These are phyloP conservation scores for Oasisia sp. DNA, from an alignment of 2,888 invertebrate genomes.

Conservation along the genomic window DNA sequence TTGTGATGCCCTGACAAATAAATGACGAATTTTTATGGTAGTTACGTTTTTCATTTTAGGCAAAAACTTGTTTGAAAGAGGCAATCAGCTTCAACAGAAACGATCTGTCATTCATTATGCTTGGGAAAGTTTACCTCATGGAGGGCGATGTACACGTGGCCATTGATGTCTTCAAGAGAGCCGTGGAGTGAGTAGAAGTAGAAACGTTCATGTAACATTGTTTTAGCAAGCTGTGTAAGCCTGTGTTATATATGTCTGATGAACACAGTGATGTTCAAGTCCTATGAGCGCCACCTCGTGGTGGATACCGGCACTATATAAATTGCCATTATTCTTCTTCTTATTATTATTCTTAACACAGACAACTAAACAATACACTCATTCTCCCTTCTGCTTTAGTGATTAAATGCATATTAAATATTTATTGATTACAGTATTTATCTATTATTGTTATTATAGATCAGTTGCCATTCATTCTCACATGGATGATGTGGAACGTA, in stretches of 20 bases:
- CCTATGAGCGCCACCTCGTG: no score
- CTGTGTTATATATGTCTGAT: neutral
- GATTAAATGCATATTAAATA: no score
- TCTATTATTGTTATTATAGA: no score
- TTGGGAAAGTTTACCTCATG: conserved; percentile 76
- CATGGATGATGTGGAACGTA: no score
- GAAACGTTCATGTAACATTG: neutral
- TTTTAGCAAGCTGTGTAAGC: neutral
- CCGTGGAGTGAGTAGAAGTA: conserved; percentile 73
- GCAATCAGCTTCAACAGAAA: conserved; percentile 80
- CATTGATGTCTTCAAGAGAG: conserved; percentile 77
- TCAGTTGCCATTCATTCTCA: no score
- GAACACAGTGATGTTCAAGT: no score
- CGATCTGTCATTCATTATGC: conserved; percentile 77
- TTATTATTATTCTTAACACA: neutral
- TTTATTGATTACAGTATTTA: no score
- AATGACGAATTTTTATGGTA: conserved; percentile 18
- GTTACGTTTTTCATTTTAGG: conserved; percentile 67
- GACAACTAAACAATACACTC: no score
- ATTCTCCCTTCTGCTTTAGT: neutral
- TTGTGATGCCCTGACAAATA: neutral
- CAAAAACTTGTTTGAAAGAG: conserved; percentile 78
- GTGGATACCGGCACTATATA: no score
- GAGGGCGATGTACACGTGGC: conserved; percentile 78
- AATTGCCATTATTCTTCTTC: no score